Base-by-base conservation (phyloP, 2,888 invertebrate species). In the Drosophila nigricruria region DNA sequence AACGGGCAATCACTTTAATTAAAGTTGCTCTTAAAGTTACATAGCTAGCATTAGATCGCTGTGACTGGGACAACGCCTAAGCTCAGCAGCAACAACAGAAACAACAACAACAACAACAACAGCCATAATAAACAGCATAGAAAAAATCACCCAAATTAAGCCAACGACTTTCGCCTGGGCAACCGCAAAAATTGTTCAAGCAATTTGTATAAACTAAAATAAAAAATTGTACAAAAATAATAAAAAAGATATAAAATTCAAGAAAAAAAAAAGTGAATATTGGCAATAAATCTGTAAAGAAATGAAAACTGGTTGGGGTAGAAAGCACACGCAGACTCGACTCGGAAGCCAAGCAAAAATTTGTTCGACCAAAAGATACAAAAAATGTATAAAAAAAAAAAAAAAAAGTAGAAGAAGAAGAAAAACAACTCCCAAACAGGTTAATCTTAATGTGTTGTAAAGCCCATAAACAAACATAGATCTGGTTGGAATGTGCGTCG, bases 271-370 rank as follows among this genome's bases (percentile, higher is more conserved):
- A 71, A 69, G 62, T 82, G 76, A 81, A 79, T 84, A 81, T 89
- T 84, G 88, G 62, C 89, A 89, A 89, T 89, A 84, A 84, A 89
- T 89, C 70, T 57, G 70, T 62, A 56, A 42, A 61, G 43, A 68
- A 63, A 59, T 67, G 38, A 42, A 88, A 84, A 89, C 83, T 76
- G 88, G 88, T 84, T 89, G 27, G 82, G 79, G 82, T 87, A 83
- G 83, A 83, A 83, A 83, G 83, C 89, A 74, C 42, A 30, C 45
- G 42, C 53, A 34, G 47, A 65, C 60, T 60, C 76, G 64, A 70
- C 64, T 64, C 76, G 77, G 80, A 76, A 79, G 80, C 77, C 36
- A 61, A n/a, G 18, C 65, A 54, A 56, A 59, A 27, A 8, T 54
- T 14, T 27, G 12, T 38, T 65, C 42, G 45, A 52, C 61, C 64